These are phyloP conservation scores for Eulacestoma nigropectus DNA, from an alignment of 2,113 vertebrate genomes.

Conservation along the genomic window DNA sequence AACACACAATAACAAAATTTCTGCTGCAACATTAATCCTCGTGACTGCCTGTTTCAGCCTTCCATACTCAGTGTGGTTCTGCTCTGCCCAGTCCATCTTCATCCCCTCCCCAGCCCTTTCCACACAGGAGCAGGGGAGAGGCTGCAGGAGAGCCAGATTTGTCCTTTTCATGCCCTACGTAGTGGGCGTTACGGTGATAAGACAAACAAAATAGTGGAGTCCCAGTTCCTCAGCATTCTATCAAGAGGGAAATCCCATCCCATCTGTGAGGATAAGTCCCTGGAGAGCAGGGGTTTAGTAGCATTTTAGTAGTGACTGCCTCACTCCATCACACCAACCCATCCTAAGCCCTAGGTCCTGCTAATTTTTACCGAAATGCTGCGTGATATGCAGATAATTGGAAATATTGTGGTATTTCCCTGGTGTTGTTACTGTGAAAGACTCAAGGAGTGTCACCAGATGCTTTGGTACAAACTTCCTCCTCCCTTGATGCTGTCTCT, in stretches of 20 bases:
- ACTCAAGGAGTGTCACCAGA: neutral
- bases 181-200: neutral
- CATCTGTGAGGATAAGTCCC: neutral
- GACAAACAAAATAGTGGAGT: neutral
- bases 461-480: neutral
- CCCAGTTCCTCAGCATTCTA: accelerated
- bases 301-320: neutral
- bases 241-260: neutral
- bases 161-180: neutral
- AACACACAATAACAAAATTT: neutral
- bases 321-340: neutral
- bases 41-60: neutral
- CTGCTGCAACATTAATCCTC: neutral
- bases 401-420: neutral
- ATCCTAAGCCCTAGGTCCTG: neutral
- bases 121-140: neutral
- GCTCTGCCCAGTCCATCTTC: neutral
- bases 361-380: neutral
- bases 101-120: neutral
- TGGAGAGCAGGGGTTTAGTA: neutral
- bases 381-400: neutral
- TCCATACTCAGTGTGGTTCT: neutral
- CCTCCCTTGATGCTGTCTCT: neutral
- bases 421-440: neutral
- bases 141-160: neutral